Base-by-base conservation (phyloP, 2,888 invertebrate genomes). In the Hipparchia semele region DNA sequence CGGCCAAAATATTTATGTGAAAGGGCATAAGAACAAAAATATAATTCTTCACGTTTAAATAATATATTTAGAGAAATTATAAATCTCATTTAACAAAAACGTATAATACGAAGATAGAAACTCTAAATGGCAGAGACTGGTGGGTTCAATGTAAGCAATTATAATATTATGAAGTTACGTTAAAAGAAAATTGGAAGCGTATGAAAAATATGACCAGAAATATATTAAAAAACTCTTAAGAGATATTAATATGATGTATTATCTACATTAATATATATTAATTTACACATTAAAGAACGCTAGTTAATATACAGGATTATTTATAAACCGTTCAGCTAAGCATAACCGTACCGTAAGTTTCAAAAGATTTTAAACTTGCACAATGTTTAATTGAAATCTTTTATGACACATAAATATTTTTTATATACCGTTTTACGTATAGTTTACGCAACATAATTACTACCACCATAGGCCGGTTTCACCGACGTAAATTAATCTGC, bases 71-170 rank as follows among this genome's bases (percentile, higher is more conserved):
- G 59, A 73, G 75, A 79, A 72, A 75, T 82, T 82, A 84, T 81
- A 80, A 79, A 77, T 76, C 70, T 77, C 67, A 72, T 80, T 78
- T 74, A 78, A 78, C 75, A 78, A 78, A 71, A 76, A 82, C 83
- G 53, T 45, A 69, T 53, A 69, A 69, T 69, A 61, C 53, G 51
- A 61, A 84, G 84, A 85, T 86, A 87, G 81, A 86, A 83, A 80
- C 81, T 89, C 83, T 87, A 81, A 73, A 75, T 88, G 90, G 89
- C 89, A 87, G 89, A 89, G 78, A 81, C 76, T 87, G 89, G 89
- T 90, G 90, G 90, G 89, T 79, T 79, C 62, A 78, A 78, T 69
- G 53, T 61, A 78, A 73, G 68, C 71, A 67, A 74, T 73, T 73
- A 70, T 71, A 76, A 10, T 45, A 54, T 49, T 49, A 67, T 56